phyloP scores from a whole-genome alignment of 2,888 invertebrate genomes.

The Campoplex capitator region DNA sequence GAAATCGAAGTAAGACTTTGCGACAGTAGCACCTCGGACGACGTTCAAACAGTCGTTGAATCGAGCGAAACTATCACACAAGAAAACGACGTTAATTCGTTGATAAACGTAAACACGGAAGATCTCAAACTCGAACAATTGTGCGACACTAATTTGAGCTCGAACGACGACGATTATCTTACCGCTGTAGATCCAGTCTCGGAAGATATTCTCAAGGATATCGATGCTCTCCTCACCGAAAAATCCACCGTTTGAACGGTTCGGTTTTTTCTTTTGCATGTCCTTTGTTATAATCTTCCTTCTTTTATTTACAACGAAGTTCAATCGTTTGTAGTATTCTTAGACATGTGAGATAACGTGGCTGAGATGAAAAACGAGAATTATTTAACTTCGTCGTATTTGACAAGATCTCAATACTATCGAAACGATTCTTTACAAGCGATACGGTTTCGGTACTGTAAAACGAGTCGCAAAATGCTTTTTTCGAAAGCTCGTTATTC shows the following conservation, averaged over 20 bases:
- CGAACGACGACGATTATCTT: conserved; percentile 76
- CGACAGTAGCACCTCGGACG: conserved; percentile 80
- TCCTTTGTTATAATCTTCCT: background rate
- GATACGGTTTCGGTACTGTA: background rate
- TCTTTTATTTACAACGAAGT: conserved; percentile 16
- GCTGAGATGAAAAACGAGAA: conserved; percentile 1
- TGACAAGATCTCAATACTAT: background rate
- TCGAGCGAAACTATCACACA: conserved; percentile 11
- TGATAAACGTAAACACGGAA: conserved; percentile 45
- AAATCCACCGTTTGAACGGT: conserved; percentile 70
- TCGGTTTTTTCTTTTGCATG: background rate
- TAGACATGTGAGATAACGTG: background rate
- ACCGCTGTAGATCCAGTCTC: conserved; percentile 74
- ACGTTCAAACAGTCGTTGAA: conserved; percentile 44
- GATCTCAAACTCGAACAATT: conserved; percentile 68
- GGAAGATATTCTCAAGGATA: conserved; percentile 81
- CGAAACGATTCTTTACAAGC: background rate
- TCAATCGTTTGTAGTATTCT: conserved; percentile 23
- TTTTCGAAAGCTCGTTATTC: background rate
- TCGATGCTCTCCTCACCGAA: conserved; percentile 80
- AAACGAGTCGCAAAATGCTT: background rate
- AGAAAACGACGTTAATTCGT: conserved; percentile 51
- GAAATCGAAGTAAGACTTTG: conserved; percentile 79
- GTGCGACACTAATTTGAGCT: conserved; percentile 71
- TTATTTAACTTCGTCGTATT: conserved; percentile 6